Evolutionary conservation across 2,797 vertebrate species (phyloP).

Genomic region (Fratercula arctica): DNA sequence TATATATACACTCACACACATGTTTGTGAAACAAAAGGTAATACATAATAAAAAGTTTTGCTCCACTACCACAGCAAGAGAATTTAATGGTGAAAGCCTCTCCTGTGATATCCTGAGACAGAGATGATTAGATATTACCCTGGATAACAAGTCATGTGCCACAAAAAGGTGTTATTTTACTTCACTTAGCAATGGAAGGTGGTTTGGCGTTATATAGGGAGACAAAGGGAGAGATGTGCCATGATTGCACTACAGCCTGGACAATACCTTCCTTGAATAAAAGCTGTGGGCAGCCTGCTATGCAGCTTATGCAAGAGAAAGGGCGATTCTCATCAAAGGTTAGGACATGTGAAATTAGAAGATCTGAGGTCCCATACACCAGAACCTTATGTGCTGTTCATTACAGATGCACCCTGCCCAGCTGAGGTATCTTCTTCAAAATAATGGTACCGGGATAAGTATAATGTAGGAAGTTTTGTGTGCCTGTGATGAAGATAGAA

Average conservation of each 20-base stretch:
- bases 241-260: neutral
- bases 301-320: neutral
- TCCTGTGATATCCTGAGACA: too few species aligned
- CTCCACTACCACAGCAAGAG: neutral
- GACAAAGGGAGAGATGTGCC: neutral
- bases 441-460: neutral
- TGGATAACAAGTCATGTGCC: neutral
- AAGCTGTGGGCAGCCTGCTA: neutral
- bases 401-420: neutral
- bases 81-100: neutral
- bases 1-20: rapidly evolving
- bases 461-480: neutral
- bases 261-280: neutral
- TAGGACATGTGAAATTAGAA: neutral
- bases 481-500: neutral
- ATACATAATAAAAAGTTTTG: neutral
- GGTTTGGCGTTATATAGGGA: neutral
- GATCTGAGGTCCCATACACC: neutral
- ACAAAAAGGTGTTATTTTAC: neutral
- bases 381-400: neutral
- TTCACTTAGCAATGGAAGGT: neutral
- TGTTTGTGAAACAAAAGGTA: neutral
- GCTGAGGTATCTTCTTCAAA: neutral
- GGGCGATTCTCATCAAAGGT: neutral
- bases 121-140: rapidly evolving